Evolutionary conservation across 2,113 vertebrate species (phyloP), one percentile per base, ranked within the genome.

Genomic region (Peromyscus leucopus): DNA sequence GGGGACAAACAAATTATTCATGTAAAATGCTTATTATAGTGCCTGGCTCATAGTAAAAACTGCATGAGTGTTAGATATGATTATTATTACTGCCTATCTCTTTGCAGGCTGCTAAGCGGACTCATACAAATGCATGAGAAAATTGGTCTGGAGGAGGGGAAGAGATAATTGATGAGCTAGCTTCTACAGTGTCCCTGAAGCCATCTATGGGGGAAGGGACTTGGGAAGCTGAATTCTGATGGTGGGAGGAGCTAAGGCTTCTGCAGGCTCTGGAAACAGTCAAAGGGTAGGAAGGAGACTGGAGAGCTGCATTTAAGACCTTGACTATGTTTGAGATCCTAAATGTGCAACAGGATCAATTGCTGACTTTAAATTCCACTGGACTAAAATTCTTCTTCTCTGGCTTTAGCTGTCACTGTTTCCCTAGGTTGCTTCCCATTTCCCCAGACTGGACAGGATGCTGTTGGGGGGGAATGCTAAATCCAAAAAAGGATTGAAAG

Each of bases 101-200:
- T 97, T 96, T 89, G 69, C 89, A 96, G 91, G 80, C 61, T 90
- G 80, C 82, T 92, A 69, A 94, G 75, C 0, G 3, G 90, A 96
- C 88, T 97, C 97, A 97, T 96, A 89, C 91, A 97, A 97, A 97
- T 96, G 93, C 91, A 96, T 71, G 93, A 97, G 96, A 95, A 97
- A 96, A 97, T 92, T 97, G 94, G 95, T 92, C 79, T 95, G 67
- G 85, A 67, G 85, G 75, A 90, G 21, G 80, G 93, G 65, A 94
- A 92, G 89, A 93, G 76, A 92, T 95, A 91, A 98, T 89, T 96
- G 90, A 96, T 94, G 96, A 92, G 42, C 55, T 42, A 79, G 84
- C 71, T 97, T 97, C 75, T 55, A 76, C 46, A 69, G 46, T 92
- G 51, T 96, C 72, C 88, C 89, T 92, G 88, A 96, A 86, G 90